Base-by-base conservation (phyloP, 64 coral and sea anemone species). In the Stylophora pistillata region DNA sequence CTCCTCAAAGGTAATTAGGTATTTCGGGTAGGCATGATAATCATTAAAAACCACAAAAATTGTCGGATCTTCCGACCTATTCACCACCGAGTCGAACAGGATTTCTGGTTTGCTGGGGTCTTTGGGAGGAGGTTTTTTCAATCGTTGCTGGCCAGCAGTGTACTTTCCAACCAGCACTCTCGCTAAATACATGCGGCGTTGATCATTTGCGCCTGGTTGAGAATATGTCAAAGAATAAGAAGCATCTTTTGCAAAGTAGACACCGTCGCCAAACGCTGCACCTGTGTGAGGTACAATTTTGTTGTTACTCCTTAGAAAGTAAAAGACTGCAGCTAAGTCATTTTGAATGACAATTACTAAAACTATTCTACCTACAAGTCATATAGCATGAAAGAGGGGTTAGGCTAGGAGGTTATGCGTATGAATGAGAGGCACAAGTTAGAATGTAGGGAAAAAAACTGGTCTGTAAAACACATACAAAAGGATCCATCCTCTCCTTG, bases 191-290 rank as follows among this genome's bases (percentile, higher is more conserved):
- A 89, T 89, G 61, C 23, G 68, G 74, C 54, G 26, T n/a, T 89
- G 64, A 29, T 34, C 74, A 3, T 56, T 12, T 15, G 75, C 17
- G 41, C 41, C 27, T 66, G 21, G 17, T 26, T 65, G 33, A 34
- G 87, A 77, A 16, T 17, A 89, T 0, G 10, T 6, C 54, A 54
- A 4, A 2, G 75, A 89, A 27, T 79, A 79, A 14, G 2, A 33
- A 30, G 87, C 59, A 15, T 89, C 72, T 78, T 31, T 78, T 16
- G 87, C 87, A 61, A 89, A 89, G 60, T 89, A 89, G 9, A 89
- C 87, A 31, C 87, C 87, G 21, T 89, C 63, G 28, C 87, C 87
- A 61, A 30, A 89, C 6, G 80, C 80, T 21, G 80, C 12, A 52
- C 32, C 61, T 84, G 6, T 41, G 37, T 41, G 37, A 6, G 37